phyloP scores from a whole-genome alignment of 1,140 invertebrate species.

The Drosophila mojavensis region DNA sequence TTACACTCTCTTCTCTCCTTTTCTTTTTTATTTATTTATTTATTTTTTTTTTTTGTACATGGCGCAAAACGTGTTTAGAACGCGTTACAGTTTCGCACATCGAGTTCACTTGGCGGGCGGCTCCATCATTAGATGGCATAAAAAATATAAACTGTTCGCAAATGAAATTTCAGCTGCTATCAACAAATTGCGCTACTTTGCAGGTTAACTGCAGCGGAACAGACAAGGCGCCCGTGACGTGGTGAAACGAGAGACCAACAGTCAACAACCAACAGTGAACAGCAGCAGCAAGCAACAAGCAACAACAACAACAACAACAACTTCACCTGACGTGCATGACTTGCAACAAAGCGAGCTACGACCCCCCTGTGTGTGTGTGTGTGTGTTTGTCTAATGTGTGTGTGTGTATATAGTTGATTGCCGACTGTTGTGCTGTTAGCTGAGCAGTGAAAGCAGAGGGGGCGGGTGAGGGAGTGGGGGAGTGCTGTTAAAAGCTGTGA shows the following conservation, averaged over 20 bases:
- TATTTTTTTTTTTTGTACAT: background rate
- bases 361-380: conserved; percentile 5
- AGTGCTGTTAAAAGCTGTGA: conserved; percentile 70
- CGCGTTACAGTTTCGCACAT: conserved; percentile 41
- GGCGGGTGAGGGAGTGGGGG: background rate
- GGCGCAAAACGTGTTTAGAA: conserved; percentile 68
- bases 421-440: conserved; percentile 52
- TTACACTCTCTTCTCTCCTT: no score
- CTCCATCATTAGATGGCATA: conserved; percentile 68
- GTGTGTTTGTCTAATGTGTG: conserved; percentile 13
- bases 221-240: conserved; percentile 55
- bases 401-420: conserved; percentile 64
- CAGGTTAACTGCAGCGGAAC: conserved; percentile 79
- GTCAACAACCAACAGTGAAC: conserved; percentile 26
- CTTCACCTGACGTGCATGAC: conserved; percentile 74
- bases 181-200: conserved; percentile 82
- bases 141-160: conserved; percentile 67
- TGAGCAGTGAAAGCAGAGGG: background rate
- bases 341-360: conserved; percentile 72
- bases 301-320: conserved; percentile 39
- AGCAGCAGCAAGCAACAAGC: conserved; percentile 15
- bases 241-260: conserved; percentile 31
- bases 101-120: conserved; percentile 16
- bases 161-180: conserved; percentile 81
- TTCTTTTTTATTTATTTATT: conserved; percentile 26